These are phyloP conservation scores for Fukomys damarensis DNA, from an alignment of 2,113 vertebrate species.

Conservation along the genomic window DNA sequence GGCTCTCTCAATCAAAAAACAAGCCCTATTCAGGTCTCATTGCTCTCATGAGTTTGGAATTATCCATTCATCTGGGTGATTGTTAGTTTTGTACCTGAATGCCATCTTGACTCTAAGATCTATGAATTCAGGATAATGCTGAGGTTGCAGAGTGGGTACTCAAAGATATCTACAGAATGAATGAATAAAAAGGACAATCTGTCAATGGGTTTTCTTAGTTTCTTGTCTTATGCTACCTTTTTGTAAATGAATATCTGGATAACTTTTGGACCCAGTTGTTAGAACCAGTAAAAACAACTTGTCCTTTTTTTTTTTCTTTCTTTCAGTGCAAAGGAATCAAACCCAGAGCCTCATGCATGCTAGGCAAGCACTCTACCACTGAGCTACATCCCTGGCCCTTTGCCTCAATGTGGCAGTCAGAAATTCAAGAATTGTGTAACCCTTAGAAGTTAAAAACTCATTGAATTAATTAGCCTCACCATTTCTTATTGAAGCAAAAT, in stretches of 20 bases:
- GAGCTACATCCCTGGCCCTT: neutral
- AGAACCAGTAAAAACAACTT: neutral
- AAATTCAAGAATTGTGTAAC: neutral
- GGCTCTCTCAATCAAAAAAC: neutral
- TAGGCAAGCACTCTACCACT: neutral
- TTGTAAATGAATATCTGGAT: neutral
- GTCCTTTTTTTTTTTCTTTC: neutral
- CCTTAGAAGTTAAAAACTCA: neutral
- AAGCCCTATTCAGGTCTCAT: neutral
- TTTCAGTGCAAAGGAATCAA: neutral
- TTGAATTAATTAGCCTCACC: neutral
- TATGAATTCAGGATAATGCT: neutral
- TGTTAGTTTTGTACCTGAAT: neutral
- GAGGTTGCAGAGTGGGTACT: neutral
- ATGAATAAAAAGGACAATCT: constrained; percentile 19
- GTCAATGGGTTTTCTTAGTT: neutral
- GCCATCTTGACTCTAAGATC: neutral
- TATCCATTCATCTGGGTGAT: neutral
- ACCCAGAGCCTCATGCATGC: neutral
- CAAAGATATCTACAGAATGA: neutral
- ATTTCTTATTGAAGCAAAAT: constrained; percentile 37
- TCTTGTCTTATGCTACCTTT: neutral
- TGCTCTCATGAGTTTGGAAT: neutral
- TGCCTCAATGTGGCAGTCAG: neutral
- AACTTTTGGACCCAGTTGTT: constrained; percentile 16